phyloP scores from a whole-genome alignment of 37 sponge, comb jelly and placozoan species.

The Dysidea cf. avara region DNA sequence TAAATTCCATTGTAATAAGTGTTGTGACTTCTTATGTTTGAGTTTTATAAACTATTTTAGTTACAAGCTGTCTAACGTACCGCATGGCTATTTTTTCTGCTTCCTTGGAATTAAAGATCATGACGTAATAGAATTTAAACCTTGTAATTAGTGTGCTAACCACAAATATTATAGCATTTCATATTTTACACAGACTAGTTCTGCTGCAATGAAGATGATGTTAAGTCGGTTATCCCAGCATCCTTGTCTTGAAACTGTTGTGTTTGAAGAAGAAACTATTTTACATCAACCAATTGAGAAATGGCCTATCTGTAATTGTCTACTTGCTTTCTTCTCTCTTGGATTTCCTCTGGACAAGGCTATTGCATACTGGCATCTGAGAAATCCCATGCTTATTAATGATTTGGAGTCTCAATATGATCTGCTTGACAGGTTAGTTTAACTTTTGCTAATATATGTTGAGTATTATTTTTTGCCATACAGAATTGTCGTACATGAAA shows the following conservation, averaged over 20 bases:
- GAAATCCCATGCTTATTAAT: slow-evolving; percentile 78
- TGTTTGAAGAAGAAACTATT: slow-evolving; percentile 80
- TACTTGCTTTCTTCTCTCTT: slow-evolving; percentile 90
- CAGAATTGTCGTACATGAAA: slow-evolving; percentile 8
- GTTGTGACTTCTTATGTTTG: no score
- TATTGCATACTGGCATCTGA: slow-evolving; percentile 76
- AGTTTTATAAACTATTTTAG: no score
- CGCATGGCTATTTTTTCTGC: no score
- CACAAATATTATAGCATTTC: no score
- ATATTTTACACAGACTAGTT: no score
- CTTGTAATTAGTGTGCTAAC: no score
- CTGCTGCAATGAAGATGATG: slow-evolving; percentile 81
- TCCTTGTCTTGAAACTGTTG: slow-evolving; percentile 54
- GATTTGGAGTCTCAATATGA: slow-evolving; percentile 81
- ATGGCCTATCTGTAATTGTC: slow-evolving; percentile 85
- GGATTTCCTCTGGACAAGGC: slow-evolving; percentile 86
- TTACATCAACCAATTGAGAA: slow-evolving; percentile 71
- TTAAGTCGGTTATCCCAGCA: slow-evolving; percentile 54
- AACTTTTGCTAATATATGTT: background rate
- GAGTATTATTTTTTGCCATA: background rate
- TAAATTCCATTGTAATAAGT: no score
- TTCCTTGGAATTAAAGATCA: no score
- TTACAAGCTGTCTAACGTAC: no score
- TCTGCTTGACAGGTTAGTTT: slow-evolving; percentile 80
- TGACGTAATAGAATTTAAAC: no score